Evolutionary conservation across 2,888 invertebrate species (phyloP).

Genomic region (Drosophila putrida): DNA sequence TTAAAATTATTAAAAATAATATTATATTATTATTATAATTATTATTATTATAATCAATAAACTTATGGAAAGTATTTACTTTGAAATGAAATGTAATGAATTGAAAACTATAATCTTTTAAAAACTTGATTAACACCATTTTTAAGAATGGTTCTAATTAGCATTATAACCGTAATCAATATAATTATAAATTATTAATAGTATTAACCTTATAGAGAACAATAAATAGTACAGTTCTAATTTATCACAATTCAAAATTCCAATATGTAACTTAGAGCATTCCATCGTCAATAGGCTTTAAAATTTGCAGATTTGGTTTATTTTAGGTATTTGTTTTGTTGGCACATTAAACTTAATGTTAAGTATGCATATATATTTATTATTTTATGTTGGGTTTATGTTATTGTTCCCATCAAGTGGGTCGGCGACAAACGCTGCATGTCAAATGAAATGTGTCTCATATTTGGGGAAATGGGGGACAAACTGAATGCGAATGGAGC

Average conservation of each 20-base stretch:
- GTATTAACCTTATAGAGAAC: no score
- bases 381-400: conserved; percentile 11
- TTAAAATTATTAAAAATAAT: no score
- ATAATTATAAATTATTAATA: no score
- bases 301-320: conserved; percentile 7
- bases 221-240: background rate
- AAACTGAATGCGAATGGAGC: conserved; percentile 34
- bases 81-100: no score
- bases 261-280: conserved; percentile 15
- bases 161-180: no score
- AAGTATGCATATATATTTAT: conserved; percentile 3
- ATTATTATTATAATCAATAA: no score
- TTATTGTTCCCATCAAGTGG: conserved; percentile 29
- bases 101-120: no score
- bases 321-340: conserved; percentile 39
- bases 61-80: no score
- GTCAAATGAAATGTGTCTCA: conserved; percentile 43
- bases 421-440: conserved; percentile 42
- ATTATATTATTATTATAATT: no score
- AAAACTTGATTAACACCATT: no score
- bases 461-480: conserved; percentile 24
- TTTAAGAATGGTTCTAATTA: no score
- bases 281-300: background rate
- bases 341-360: conserved; percentile 33
- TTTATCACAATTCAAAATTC: background rate